These are phyloP conservation scores for Orthonychiurus folsomi DNA, from an alignment of 2,888 invertebrate species.

Conservation along the genomic window DNA sequence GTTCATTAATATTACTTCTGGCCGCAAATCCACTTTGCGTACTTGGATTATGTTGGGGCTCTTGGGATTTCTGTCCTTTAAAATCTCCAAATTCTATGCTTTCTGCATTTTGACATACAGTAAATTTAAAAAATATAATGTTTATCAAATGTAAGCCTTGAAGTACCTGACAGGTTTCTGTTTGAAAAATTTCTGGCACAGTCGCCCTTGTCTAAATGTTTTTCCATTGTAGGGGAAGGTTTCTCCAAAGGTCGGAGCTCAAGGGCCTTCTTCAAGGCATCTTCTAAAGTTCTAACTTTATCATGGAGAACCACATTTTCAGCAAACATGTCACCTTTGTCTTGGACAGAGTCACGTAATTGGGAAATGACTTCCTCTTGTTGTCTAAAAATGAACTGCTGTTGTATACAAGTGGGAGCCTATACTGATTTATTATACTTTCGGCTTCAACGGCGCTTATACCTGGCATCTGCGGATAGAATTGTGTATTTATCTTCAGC, in stretches of 20 bases:
- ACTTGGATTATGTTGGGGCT: too few species aligned
- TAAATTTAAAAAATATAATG: too few species aligned
- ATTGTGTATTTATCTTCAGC: constrained; percentile 16
- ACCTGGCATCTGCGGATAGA: constrained; percentile 17
- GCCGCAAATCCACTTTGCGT: too few species aligned
- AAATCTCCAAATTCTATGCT: too few species aligned
- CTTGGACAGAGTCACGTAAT: constrained; percentile 9
- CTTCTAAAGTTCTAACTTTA: constrained; percentile 15
- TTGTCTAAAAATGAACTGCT: constrained; percentile 5
- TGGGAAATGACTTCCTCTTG: constrained; percentile 19
- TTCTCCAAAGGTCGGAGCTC: too few species aligned
- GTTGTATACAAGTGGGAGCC: neutral
- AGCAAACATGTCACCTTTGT: constrained; percentile 8
- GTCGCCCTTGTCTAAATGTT: neutral
- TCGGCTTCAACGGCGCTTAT: too few species aligned
- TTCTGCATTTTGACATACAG: too few species aligned
- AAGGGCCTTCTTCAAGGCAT: constrained; percentile 12
- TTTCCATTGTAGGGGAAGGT: too few species aligned
- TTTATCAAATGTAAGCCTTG: too few species aligned
- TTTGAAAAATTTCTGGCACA: neutral
- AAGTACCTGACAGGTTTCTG: neutral
- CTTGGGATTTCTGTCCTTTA: too few species aligned
- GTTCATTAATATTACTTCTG: too few species aligned
- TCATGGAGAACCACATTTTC: constrained; percentile 6
- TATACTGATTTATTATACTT: neutral